Evolutionary conservation across 2,113 vertebrate species (phyloP).

Genomic region (Vidua macroura): DNA sequence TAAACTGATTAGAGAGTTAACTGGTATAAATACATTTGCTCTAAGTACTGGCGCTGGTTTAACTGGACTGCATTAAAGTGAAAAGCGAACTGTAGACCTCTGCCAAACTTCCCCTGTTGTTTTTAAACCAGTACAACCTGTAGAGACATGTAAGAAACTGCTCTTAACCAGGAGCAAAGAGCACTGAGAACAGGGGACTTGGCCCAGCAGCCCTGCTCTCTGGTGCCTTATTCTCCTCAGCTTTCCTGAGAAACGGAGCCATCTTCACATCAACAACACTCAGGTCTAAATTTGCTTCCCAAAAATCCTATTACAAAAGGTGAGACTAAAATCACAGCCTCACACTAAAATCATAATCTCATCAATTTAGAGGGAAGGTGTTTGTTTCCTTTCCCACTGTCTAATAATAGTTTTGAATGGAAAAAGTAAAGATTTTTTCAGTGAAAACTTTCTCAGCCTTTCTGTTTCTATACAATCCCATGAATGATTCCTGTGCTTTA

Average conservation of each 20-base stretch:
- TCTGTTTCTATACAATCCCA: neutral
- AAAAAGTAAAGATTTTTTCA: neutral
- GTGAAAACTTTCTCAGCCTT: conserved; percentile 9
- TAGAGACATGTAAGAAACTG: neutral
- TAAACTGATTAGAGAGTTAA: conserved; percentile 41
- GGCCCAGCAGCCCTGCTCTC: neutral
- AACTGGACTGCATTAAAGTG: neutral
- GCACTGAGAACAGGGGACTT: neutral
- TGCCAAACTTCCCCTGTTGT: neutral
- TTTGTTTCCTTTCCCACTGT: neutral
- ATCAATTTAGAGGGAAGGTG: conserved; percentile 9
- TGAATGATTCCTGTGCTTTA: neutral
- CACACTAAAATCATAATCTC: conserved; percentile 37
- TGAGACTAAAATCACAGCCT: conserved; percentile 52
- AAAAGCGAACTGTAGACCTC: neutral
- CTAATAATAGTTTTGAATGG: conserved; percentile 44
- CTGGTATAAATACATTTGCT: conserved; percentile 13
- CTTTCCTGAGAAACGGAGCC: conserved; percentile 57
- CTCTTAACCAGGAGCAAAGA: conserved; percentile 3
- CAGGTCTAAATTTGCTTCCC: conserved; percentile 69
- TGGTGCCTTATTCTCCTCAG: conserved; percentile 61
- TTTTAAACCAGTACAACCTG: conserved; percentile 14
- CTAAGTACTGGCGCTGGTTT: neutral
- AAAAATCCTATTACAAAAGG: conserved; percentile 64
- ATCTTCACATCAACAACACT: conserved; percentile 69